Evolutionary conservation across 2,797 vertebrate species (phyloP).

Genomic region (Epinephelus coioides): DNA sequence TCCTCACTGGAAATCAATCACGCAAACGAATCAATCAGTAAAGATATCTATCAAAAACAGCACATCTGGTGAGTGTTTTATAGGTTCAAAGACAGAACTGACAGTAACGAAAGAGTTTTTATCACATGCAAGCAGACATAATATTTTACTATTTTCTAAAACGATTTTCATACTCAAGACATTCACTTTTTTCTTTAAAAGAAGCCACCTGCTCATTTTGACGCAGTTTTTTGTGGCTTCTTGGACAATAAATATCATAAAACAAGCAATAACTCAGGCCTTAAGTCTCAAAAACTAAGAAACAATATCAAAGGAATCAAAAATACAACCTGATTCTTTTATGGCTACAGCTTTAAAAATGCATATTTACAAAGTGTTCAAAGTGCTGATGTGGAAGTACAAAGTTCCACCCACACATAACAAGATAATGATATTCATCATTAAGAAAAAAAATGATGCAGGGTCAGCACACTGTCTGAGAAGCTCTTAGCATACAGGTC

Average conservation of each 20-base stretch:
- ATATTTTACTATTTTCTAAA: neutral
- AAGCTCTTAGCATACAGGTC: slow-evolving; percentile 23
- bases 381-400: slow-evolving; percentile 34
- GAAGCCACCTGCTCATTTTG: neutral
- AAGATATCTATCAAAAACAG: neutral
- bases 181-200: neutral
- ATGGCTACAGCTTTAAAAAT: neutral
- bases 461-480: slow-evolving; percentile 43
- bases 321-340: neutral
- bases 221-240: neutral
- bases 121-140: neutral
- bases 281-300: neutral
- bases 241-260: neutral
- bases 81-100: neutral
- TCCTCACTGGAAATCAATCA: slow-evolving; percentile 89
- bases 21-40: neutral
- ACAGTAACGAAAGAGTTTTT: neutral
- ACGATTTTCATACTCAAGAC: neutral
- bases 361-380: slow-evolving; percentile 22
- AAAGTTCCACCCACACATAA: slow-evolving; percentile 33
- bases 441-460: slow-evolving; percentile 25
- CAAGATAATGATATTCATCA: slow-evolving; percentile 56
- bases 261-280: neutral
- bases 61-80: neutral
- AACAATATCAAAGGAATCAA: neutral